A percentile compares a stretch with the other conserved stretches of the same genome.
phyloP scores from a whole-genome alignment of 2,797 vertebrate genomes.

The Malacoraja senta region DNA sequence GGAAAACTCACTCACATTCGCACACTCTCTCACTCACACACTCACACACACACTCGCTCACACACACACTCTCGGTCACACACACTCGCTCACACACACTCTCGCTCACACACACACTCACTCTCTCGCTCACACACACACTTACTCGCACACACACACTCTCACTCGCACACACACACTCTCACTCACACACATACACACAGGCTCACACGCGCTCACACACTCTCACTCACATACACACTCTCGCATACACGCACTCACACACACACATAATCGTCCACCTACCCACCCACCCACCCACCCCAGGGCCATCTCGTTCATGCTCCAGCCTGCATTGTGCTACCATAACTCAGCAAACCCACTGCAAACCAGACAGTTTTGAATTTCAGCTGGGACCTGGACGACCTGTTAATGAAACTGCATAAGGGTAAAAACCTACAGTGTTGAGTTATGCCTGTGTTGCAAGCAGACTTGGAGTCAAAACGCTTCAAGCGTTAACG shows the following conservation, averaged over 20 bases:
- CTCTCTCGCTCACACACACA: background rate
- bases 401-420: conserved; percentile 74
- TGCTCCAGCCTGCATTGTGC: conserved; percentile 55
- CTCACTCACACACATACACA: background rate
- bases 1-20: no score
- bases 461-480: conserved; percentile 82
- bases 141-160: background rate
- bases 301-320: conserved; percentile 51
- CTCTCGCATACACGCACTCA: background rate
- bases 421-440: conserved; percentile 69
- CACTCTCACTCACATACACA: background rate
- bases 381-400: conserved; percentile 67
- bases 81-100: no score
- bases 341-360: conserved; percentile 32
- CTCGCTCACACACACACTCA: no score
- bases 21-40: no score
- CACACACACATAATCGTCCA: conserved; percentile 31
- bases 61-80: no score
- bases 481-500: conserved; percentile 97
- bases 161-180: background rate
- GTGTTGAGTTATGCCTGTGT: conserved; percentile 79
- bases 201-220: background rate
- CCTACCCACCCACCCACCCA: conserved; percentile 49
- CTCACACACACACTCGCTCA: no score
- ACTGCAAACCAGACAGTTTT: conserved; percentile 61